Evolutionary conservation across 1,140 invertebrate species (phyloP).

Genomic region (Cotesia vestalis): DNA sequence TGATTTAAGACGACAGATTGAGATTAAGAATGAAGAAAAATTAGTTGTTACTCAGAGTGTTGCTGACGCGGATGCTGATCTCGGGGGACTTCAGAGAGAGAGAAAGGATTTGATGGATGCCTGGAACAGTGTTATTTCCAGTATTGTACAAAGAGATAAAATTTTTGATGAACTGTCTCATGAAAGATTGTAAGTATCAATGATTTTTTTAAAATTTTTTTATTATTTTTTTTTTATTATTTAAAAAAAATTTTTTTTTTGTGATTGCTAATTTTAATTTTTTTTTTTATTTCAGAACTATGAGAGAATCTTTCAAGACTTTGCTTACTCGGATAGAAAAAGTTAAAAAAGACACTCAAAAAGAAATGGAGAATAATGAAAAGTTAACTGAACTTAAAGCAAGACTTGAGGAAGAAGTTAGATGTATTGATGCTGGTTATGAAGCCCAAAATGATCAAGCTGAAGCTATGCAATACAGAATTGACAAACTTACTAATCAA

Average conservation of each 20-base stretch:
- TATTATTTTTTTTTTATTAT: not conserved
- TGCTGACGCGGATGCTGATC: conserved; percentile 72
- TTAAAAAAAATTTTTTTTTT: too few species aligned
- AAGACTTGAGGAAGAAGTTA: conserved; percentile 68
- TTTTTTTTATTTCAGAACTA: conserved; percentile 58
- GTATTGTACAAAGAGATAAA: conserved; percentile 74
- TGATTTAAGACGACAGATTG: conserved; percentile 61
- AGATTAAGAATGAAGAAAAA: conserved; percentile 63
- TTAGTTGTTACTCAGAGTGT: conserved; percentile 62
- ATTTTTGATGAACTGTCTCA: conserved; percentile 69
- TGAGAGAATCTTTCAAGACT: conserved; percentile 68
- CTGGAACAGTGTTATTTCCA: conserved; percentile 77
- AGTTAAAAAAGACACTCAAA: conserved; percentile 65
- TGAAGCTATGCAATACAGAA: conserved; percentile 62
- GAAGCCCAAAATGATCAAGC: conserved; percentile 49
- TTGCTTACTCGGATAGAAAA: conserved; percentile 67
- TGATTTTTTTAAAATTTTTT: conserved; percentile 3
- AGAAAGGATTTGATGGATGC: conserved; percentile 73
- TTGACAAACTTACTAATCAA: conserved; percentile 66
- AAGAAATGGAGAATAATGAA: conserved; percentile 75
- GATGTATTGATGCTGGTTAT: conserved; percentile 48
- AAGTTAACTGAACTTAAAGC: conserved; percentile 70
- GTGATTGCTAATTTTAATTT: not conserved
- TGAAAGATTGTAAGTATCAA: conserved; percentile 67
- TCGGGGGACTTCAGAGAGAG: conserved; percentile 76